These are phyloP conservation scores for Malurus melanocephalus DNA, from an alignment of 2,113 vertebrate species.

Conservation along the genomic window DNA sequence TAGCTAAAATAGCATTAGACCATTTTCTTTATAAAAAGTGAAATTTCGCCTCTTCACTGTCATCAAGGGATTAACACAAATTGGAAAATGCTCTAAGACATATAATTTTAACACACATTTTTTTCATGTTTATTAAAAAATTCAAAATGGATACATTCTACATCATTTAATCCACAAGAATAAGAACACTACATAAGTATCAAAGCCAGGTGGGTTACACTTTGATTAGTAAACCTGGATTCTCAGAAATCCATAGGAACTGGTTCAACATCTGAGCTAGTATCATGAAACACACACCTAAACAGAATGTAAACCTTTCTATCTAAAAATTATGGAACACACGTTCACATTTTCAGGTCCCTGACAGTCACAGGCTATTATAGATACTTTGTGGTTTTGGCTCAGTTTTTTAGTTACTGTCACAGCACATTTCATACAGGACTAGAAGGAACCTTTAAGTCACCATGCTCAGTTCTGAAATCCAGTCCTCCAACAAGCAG, in stretches of 20 bases:
- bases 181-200: not conserved
- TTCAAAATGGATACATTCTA: not conserved
- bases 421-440: not conserved
- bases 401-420: not conserved
- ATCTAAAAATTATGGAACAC: not conserved
- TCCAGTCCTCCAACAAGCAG: not conserved
- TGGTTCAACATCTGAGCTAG: not conserved
- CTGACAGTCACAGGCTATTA: not conserved
- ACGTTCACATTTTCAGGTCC: not conserved
- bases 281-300: not conserved
- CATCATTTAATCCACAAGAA: not conserved
- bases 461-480: not conserved
- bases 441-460: not conserved
- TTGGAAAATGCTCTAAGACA: not conserved
- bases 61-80: not conserved
- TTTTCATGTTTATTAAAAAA: not conserved
- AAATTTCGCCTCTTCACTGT: not conserved
- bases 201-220: not conserved
- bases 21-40: not conserved
- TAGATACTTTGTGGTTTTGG: fast-evolving
- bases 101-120: not conserved
- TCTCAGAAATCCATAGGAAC: not conserved
- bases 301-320: not conserved
- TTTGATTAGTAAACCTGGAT: not conserved
- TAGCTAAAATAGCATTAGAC: not conserved